A percentile compares a stretch with the other conserved stretches of the same genome.
Conservation (phyloP, 2,113 vertebrate genomes). For the Pelobates fuscus region DNA sequence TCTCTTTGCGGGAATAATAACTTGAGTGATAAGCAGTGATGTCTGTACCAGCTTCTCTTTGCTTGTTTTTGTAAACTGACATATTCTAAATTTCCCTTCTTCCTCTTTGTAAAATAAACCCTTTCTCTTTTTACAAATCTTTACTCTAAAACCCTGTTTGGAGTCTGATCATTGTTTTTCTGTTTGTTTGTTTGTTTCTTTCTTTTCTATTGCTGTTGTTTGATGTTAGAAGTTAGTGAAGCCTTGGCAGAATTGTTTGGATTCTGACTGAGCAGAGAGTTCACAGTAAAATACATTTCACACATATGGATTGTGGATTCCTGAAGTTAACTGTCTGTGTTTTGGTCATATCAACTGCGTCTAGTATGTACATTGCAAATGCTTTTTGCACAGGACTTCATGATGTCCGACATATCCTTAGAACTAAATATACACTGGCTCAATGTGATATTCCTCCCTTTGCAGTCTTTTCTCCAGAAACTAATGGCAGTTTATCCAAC, state of each 20-base stretch:
- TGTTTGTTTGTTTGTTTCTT: too few species aligned
- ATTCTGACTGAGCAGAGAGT: slow-evolving; percentile 20
- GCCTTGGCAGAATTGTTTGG: slow-evolving; percentile 1
- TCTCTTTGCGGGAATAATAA: not conserved
- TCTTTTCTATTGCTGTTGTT: slow-evolving; percentile 6
- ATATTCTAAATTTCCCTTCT: slow-evolving; percentile 33
- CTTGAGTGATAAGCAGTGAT: not conserved
- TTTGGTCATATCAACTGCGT: not conserved
- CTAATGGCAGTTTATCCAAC: not conserved
- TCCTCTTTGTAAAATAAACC: not conserved
- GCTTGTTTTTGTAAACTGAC: not conserved
- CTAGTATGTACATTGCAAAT: slow-evolving; percentile 1
- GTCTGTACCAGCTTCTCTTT: not conserved
- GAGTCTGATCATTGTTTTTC: not conserved
- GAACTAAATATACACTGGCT: not conserved
- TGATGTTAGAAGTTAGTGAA: slow-evolving; percentile 6
- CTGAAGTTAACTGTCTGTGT: slow-evolving; percentile 12
- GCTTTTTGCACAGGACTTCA: not conserved
- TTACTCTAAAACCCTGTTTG: not conserved
- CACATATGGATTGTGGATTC: slow-evolving; percentile 31
- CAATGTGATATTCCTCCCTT: not conserved
- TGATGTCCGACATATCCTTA: not conserved
- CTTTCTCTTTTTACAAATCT: not conserved
- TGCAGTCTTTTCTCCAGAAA: not conserved
- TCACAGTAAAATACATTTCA: slow-evolving; percentile 32